Base-by-base conservation (phyloP, 2,888 invertebrate genomes). In the Fabriciana adippe region DNA sequence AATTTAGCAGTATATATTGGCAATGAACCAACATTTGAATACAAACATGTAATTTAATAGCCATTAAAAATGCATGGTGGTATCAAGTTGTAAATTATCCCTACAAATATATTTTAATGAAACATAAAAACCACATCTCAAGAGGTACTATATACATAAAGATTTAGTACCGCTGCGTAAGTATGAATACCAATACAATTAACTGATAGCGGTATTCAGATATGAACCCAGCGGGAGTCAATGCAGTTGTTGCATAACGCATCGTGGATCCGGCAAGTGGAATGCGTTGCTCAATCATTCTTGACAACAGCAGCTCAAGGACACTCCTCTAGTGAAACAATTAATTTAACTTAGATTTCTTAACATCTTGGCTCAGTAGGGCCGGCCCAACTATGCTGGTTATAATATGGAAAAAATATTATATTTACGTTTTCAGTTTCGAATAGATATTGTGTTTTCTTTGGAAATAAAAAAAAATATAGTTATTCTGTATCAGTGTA, bases 271-370 rank as follows among this genome's bases (percentile, higher is more conserved):
- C 55, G 48, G 65, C 62, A 62, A 62, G 18, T 48, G 54, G 63
- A 70, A 70, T 70, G 62, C 65, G 65, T 68, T 65, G 21, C 70
- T 21, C 53, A 66, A 66, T 53, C 59, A n/a, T 47, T 57, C 55
- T 47, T 67, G 63, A 65, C 55, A 48, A 62, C 48, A 41, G 55
- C 65, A 41, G 65, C 68, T 68, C 70, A 70, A 68, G 70, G 68
- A 55, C 70, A 3, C 11, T 41, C 26, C n/a, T 66, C 13, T 18
- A 18, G 31, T 31, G 31, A 48, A 55, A 47, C 41, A 15, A 18
- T 15, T 50, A 3, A 59, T 59, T 59, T 5, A 15, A 45, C 15
- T 16, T 11, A n/a, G 3, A 21, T 47, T 21, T 5, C 48, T 35
- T 55, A 55, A 55, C 1, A 55, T 15, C 11, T 41, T 41, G 0